Evolutionary conservation across 2,888 invertebrate genomes (phyloP), one percentile per base, ranked within the genome.

Genomic region (Thumatha senex): DNA sequence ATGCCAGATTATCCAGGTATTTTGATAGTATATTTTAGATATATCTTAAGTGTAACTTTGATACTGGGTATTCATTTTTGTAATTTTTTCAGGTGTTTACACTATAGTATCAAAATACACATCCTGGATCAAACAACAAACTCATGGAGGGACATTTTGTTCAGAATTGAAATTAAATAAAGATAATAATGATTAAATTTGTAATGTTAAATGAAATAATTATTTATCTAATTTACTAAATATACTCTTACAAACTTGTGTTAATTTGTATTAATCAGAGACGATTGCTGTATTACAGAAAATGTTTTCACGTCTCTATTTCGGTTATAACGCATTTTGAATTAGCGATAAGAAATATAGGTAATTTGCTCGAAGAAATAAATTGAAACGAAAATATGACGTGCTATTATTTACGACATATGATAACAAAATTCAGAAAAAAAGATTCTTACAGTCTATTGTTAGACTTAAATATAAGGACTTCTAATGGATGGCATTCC

Each of bases 41-140:
- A 13, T 44, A 8, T 31, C 9, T 31, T 5, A 31, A 2, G 4
- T 4, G 5, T 18, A 14, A 36, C 10, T 39, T 10, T 43, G 13
- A 30, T 8, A 15, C 13, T 15, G 11, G 31, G 31, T 30, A 30
- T 7, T 31, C 11, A 31, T 31, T 31, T 31, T 2, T 31, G 10
- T 31, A 7, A 5, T 31, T 7, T 7, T 80, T 70, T 60, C 89
- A 80, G 94, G 94, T 50, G 90, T 94, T 34, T 94, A 94, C 67
- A 94, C 94, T 0, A 86, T 92, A 39, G 93, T 94, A 1, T 76
- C 90, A 3, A 86, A 92, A 63, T 93, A 91, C 66, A 64, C 89
- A 34, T 63, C 76, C 5, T 94, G 94, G 94, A 93, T 94, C 38
- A 81, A 80, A 59, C 67, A 84, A 53, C 76, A 90, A 58, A 88